Base-by-base conservation (phyloP, 2,888 invertebrate species). In the Eristalis intricaria region DNA sequence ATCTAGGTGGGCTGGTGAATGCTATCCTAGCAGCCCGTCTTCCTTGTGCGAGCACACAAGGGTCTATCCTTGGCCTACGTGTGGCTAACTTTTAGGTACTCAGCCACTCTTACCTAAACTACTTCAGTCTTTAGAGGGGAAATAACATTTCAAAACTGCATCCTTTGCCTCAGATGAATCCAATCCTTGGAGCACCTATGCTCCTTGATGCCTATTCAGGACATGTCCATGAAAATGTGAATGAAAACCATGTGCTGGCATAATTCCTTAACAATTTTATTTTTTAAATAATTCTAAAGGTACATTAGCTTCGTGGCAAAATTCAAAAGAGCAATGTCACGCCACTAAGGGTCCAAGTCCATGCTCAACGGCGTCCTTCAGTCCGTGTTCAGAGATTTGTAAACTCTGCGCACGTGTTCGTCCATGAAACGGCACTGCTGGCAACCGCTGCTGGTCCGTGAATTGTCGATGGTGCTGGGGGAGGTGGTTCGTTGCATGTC, bases 201-300 rank as follows among this genome's bases (percentile, higher is more conserved):
- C 32, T 8, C 32, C 8, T 32, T 32, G 8, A 32, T 7, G 10
- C 10, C 32, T 32, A 38, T 38, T 5, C 32, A 2, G 26, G 26
- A 32, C 29, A 5, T 5, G 29, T 2, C 0, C 29, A 29, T 43
- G 15, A 40, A 40, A 40, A n/a, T 15, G n/a, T 50, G 7, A 32
- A n/a, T n/a, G 4, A 23, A 68, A 26, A 69, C 35, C 32, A 29
- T 26, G 22, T 11, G 4, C 40, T 29, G 19, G 58, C 65, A 43
- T 15, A 68, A 58, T 38, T 43, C n/a, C 29, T 63, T 76, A 84
- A 84, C 84, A 84, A 73, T 76, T 80, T 76, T 66, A 76, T 19
- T 84, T 84, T 38, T 71, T 80, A 74, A 82, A 77, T 71, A 76
- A 29, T 58, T 79, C 61, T 65, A 70, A 63, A 84, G 80, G 84